Base-by-base conservation (phyloP, 1,140 invertebrate species). In the Hyposmocoma kahamanoa region DNA sequence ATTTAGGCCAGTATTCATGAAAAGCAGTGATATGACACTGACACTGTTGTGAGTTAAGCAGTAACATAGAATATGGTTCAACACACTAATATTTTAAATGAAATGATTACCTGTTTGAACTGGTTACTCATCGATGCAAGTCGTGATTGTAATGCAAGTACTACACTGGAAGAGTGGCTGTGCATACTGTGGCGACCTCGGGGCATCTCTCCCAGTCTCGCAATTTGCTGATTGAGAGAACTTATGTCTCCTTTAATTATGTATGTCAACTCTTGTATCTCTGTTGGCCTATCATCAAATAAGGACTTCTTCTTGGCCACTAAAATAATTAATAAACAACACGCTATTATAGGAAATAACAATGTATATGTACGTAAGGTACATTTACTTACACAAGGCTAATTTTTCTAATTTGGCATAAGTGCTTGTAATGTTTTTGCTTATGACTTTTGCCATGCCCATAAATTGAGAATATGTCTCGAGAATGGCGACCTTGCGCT, bases 401-500 rank as follows among this genome's bases (percentile, higher is more conserved):
- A 99, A 88, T 85, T 99, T 99, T 81, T 99, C 97, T 64, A 99
- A 87, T 87, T 99, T 99, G 21, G 95, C 91, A 87, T 97, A 99
- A 21, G 98, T 99, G 73, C 94, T 97, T 38, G 94, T 93, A 52
- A 99, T 95, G 75, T 99, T 98, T 81, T 94, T 95, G 44, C 98
- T 97, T 59, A 99, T 97, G 64, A 93, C 92, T 87, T 96, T 97
- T 47, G 97, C 96, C 67, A 96, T 94, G 83, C 93, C 91, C 94
- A 98, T 98, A 83, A 99, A 99, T 68, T 98, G 94, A 18, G 94
- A 94, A 81, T 97, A 96, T 55, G 92, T 94, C 62, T 95, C 92
- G 36, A 98, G 88, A 42, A 92, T 89, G 76, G 89, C 92, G 18
- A 92, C 92, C 76, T 92, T 93, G 21, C 89, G 86, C 15, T 92